Percentiles rank a stretch among this genome's conserved stretches.
These are phyloP conservation scores for Metacarcinus magister DNA, from an alignment of 2,888 invertebrate genomes.

Conservation along the genomic window DNA sequence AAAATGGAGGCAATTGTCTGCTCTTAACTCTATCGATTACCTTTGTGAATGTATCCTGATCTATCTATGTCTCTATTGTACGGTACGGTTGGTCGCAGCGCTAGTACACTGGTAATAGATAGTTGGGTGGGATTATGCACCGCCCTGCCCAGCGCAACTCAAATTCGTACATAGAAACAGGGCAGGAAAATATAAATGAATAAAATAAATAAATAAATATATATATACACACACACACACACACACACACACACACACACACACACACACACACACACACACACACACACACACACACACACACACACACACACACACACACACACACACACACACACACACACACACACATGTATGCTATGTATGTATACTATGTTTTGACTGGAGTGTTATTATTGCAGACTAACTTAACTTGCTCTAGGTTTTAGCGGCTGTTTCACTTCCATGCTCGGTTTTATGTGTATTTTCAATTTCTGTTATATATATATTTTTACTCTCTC, in stretches of 20 bases:
- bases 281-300: no score
- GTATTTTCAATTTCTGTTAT: background rate
- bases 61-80: background rate
- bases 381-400: background rate
- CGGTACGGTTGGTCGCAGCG: background rate
- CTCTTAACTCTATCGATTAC: constrained; percentile 37
- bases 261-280: no score
- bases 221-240: no score
- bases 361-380: background rate
- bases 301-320: no score
- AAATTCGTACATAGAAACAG: no score
- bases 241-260: no score
- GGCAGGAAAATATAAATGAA: no score
- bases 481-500: background rate
- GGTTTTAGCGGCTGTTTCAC: constrained; percentile 14
- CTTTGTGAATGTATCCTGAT: background rate
- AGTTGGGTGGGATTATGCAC: no score
- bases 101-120: background rate
- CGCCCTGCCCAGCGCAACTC: no score
- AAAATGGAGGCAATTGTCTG: constrained; percentile 36
- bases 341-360: no score
- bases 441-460: background rate
- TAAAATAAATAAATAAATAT: no score
- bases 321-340: no score
- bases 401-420: background rate